These are phyloP conservation scores for Danio kyathit DNA, from an alignment of 2,797 vertebrate species.

Conservation along the genomic window DNA sequence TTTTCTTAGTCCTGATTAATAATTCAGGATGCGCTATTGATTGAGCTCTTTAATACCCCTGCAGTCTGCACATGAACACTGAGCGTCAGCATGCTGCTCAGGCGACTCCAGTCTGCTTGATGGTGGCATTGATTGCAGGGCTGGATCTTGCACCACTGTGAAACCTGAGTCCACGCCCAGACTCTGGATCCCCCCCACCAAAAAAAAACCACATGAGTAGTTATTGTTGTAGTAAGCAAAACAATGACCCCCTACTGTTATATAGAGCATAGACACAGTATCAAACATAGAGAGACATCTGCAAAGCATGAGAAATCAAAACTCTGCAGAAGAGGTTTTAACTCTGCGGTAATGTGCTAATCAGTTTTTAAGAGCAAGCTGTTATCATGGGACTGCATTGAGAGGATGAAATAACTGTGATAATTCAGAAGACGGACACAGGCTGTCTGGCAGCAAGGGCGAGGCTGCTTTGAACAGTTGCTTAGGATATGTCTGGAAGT, in stretches of 20 bases:
- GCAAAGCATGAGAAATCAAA: background rate
- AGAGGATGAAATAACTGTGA: slow-evolving; percentile 52
- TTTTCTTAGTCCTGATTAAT: slow-evolving; percentile 70
- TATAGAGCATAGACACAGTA: slow-evolving; percentile 8
- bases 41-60: slow-evolving; percentile 63
- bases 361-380: slow-evolving; percentile 14
- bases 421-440: slow-evolving; percentile 54
- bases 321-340: slow-evolving; percentile 2
- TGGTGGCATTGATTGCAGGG: slow-evolving; percentile 62
- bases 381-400: slow-evolving; percentile 37
- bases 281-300: background rate
- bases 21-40: slow-evolving; percentile 77
- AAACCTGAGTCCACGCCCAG: slow-evolving; percentile 56
- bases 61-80: slow-evolving; percentile 61
- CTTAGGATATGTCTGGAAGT: slow-evolving; percentile 62
- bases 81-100: slow-evolving; percentile 57
- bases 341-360: slow-evolving; percentile 3
- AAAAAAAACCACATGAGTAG: background rate
- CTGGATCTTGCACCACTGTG: slow-evolving; percentile 52
- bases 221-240: slow-evolving; percentile 45
- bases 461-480: slow-evolving; percentile 69
- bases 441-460: slow-evolving; percentile 65
- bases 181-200: slow-evolving; percentile 6
- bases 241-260: slow-evolving; percentile 19
- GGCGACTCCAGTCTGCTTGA: slow-evolving; percentile 48